These are phyloP conservation scores for Spisula solida DNA, from an alignment of 2,888 invertebrate genomes.

Conservation along the genomic window DNA sequence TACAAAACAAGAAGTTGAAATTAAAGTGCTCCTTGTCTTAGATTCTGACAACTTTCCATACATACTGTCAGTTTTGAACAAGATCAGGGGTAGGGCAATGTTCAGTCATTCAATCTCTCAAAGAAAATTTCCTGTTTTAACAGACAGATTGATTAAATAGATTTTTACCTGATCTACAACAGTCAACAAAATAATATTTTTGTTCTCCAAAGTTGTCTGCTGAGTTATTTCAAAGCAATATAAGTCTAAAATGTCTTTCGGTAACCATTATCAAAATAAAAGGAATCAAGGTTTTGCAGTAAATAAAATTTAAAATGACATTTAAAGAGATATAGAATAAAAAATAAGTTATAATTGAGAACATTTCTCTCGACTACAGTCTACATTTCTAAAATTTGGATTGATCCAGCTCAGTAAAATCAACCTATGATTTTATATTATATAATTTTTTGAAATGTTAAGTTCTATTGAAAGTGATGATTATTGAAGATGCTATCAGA, in stretches of 20 bases:
- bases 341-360: neutral
- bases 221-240: neutral
- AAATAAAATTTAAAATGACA: neutral
- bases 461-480: neutral
- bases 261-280: neutral
- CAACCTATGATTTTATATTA: neutral
- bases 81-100: too few relatives aligned
- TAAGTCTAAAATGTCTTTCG: neutral
- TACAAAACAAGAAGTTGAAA: too few relatives aligned
- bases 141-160: neutral
- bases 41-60: too few relatives aligned
- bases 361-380: neutral
- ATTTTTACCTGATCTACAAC: neutral
- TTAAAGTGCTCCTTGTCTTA: too few relatives aligned
- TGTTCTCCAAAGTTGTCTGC: neutral
- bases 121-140: neutral
- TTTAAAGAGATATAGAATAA: conserved; percentile 18
- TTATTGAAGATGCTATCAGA: neutral
- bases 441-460: neutral
- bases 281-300: neutral
- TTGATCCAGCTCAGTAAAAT: neutral
- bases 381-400: neutral
- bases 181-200: conserved; percentile 1
- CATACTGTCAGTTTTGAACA: too few relatives aligned
- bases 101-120: too few relatives aligned